A percentile compares a stretch with the other conserved stretches of the same genome.
Conservation (phyloP, 1,140 invertebrate genomes). For the Eriosoma lanigerum region DNA sequence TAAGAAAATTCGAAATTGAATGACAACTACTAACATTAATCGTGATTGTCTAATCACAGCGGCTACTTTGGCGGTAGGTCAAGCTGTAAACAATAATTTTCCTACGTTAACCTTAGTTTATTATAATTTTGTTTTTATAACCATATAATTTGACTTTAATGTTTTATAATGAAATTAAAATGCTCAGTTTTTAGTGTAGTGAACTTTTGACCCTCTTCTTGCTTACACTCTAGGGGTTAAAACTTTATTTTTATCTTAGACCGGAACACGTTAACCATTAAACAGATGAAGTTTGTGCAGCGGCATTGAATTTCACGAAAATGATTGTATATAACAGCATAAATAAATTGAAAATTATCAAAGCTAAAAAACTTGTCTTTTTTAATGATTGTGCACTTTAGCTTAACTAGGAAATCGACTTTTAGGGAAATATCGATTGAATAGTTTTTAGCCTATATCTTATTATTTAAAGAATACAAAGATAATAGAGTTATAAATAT, state of each 20-base stretch:
- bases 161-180: slow-evolving; percentile 31
- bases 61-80: background rate
- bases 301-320: background rate
- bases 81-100: background rate
- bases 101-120: background rate
- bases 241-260: slow-evolving; percentile 35
- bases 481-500: background rate
- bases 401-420: background rate
- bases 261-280: slow-evolving; percentile 8
- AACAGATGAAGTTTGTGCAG: slow-evolving; percentile 23
- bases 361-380: background rate
- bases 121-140: slow-evolving; percentile 7
- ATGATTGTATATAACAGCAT: background rate
- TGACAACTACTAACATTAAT: background rate
- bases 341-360: slow-evolving; percentile 1
- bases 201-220: slow-evolving; percentile 31
- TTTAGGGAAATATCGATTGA: background rate
- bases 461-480: background rate
- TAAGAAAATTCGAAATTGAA: background rate
- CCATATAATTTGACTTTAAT: slow-evolving; percentile 33
- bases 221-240: background rate
- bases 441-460: background rate
- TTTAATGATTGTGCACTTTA: background rate
- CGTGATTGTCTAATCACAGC: background rate
- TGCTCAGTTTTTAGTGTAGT: slow-evolving; percentile 6